phyloP scores from a whole-genome alignment of 2,797 vertebrate genomes.

The Esox lucius region DNA sequence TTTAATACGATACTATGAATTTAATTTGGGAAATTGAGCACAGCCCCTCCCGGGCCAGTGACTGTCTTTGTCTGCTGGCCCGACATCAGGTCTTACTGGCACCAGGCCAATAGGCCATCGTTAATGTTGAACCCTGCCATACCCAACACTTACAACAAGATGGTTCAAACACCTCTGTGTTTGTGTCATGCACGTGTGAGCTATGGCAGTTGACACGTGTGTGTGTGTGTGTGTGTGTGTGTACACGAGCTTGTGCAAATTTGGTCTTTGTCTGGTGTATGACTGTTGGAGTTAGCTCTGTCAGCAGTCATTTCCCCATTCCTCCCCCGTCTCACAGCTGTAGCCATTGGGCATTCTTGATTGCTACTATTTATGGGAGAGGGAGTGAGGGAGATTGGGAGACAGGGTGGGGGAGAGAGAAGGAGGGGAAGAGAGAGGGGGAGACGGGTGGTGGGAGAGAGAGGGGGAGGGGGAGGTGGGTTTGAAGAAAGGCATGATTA shows the following conservation, averaged over 20 bases:
- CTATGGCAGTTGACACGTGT: conserved; percentile 1
- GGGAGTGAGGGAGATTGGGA: not conserved
- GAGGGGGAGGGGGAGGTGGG: no score
- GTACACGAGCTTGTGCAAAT: conserved; percentile 11
- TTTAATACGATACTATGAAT: no score
- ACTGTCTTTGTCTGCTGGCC: no score
- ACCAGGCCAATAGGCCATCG: no score
- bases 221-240: not conserved
- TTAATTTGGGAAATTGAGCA: no score
- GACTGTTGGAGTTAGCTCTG: conserved; percentile 29
- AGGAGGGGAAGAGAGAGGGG: no score
- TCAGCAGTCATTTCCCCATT: conserved; percentile 43
- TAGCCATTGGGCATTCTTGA: conserved; percentile 47
- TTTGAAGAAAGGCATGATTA: conserved; percentile 16
- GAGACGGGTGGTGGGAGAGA: no score
- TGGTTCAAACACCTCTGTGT: no score
- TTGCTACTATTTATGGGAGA: conserved; percentile 58
- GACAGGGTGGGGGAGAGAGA: not conserved
- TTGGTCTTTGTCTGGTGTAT: not conserved
- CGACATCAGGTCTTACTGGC: no score
- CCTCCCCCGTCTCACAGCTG: conserved; percentile 31
- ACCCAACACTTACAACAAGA: no score
- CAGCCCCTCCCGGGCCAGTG: no score
- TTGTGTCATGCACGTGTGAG: conserved; percentile 3
- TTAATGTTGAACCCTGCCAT: no score